Conservation (phyloP, 1,140 invertebrate species). For the Asbolus verrucosus region DNA sequence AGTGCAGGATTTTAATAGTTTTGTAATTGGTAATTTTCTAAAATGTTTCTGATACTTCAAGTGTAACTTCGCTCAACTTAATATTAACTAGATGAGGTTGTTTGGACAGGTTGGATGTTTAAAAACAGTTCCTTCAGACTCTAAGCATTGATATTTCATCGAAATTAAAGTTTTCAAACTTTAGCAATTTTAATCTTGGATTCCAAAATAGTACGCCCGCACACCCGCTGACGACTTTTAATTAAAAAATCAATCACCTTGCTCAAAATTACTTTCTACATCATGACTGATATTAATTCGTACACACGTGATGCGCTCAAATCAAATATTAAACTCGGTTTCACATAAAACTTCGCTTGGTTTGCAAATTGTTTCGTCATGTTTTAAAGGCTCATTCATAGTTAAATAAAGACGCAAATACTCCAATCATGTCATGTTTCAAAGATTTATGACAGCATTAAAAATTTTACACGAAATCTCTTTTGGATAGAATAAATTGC, state of each 20-base stretch:
- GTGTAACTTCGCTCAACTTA: neutral
- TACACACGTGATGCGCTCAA: too few species aligned
- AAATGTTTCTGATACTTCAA: neutral
- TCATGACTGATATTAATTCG: too few species aligned
- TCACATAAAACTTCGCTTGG: too few species aligned
- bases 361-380: too few species aligned
- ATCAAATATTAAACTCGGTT: too few species aligned
- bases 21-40: neutral
- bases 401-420: too few species aligned
- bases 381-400: too few species aligned
- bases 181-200: neutral
- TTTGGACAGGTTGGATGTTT: neutral
- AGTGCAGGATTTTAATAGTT: neutral
- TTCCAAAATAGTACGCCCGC: neutral
- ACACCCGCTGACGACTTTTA: neutral
- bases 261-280: neutral
- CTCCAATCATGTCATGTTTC: too few species aligned
- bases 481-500: too few species aligned
- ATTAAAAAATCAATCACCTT: slow-evolving; percentile 1
- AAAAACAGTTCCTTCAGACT: too few species aligned
- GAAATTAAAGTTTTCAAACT: slow-evolving; percentile 29
- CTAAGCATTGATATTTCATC: neutral
- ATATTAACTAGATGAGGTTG: neutral
- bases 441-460: too few species aligned
- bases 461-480: too few species aligned